Evolutionary conservation across 2,888 invertebrate species (phyloP).

Genomic region (Lasioglossum marginatum): DNA sequence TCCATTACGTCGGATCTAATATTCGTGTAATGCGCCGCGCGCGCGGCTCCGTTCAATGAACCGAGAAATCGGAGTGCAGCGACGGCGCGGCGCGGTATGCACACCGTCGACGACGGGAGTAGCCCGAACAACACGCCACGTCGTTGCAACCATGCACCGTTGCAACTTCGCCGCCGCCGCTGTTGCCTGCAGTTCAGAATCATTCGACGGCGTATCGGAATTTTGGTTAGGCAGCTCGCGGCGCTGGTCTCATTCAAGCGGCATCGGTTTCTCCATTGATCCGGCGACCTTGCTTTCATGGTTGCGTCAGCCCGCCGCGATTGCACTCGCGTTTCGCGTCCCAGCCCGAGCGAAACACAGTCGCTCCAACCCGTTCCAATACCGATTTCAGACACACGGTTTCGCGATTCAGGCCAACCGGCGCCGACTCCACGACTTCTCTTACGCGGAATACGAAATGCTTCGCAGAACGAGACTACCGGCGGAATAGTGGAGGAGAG

Average conservation of each 20-base stretch:
- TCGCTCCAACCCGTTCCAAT: slow-evolving; percentile 1
- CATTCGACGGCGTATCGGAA: neutral
- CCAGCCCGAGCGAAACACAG: neutral
- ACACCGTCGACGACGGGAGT: neutral
- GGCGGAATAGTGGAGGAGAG: neutral
- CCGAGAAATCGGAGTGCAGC: slow-evolving; percentile 16
- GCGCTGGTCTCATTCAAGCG: slow-evolving; percentile 55
- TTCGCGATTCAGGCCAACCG: slow-evolving; percentile 15
- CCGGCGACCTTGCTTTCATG: slow-evolving; percentile 76
- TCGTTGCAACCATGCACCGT: neutral
- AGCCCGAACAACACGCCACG: neutral
- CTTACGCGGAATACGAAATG: slow-evolving; percentile 20
- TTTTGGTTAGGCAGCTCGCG: slow-evolving; percentile 1
- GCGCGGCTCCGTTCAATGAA: slow-evolving; percentile 9
- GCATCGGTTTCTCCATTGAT: slow-evolving; percentile 71
- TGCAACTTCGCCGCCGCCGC: neutral
- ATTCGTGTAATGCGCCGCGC: slow-evolving; percentile 10
- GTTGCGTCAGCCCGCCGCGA: slow-evolving; percentile 72
- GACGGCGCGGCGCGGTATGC: neutral
- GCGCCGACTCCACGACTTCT: neutral
- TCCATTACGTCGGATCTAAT: slow-evolving; percentile 29
- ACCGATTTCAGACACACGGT: neutral
- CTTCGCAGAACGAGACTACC: neutral
- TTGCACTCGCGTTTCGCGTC: slow-evolving; percentile 33
- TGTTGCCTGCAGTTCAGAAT: neutral